Evolutionary conservation across 2,888 invertebrate species (phyloP), one percentile per base, ranked within the genome.

Genomic region (Protonemura montana): DNA sequence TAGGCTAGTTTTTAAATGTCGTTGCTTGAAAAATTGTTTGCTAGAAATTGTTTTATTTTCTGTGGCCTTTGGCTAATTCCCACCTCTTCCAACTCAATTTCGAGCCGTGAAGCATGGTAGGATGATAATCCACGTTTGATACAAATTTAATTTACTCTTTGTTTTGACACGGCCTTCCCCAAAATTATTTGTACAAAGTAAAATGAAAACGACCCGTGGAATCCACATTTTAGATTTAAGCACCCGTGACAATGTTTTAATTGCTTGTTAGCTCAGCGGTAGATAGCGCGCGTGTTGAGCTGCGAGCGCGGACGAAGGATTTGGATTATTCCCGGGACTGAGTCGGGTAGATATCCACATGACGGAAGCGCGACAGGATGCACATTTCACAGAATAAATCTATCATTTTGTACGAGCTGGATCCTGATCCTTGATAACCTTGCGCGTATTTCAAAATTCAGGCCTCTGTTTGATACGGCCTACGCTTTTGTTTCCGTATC

Each of bases 201-300:
- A 59, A 59, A 59, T 21, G 59, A 59, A 59, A 59, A 10, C 13
- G 1, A 1, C 59, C 59, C 59, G 13, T 59, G 21, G 59, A 59
- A 21, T 59, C 59, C 59, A 59, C 59, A 59, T 59, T 59, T 21
- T 10, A 59, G 59, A 59, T 59, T 59, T 59, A 59, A 59, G 59
- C 21, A 59, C 59, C 59, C 59, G 59, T 59, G 59, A 59, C 59
- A 59, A 59, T 59, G 59, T 59, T 59, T 59, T 59, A 59, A 59
- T 59, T 59, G 59, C 21, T 59, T 59, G 59, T 21, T 59, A 21
- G 59, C 21, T 59, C 59, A 59, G 59, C 1, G 59, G 59, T 59
- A 59, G 59, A 59, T 59, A 59, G 59, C 59, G 21, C 16, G 13
- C 1, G 2, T 3, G 21, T 3, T 21, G 59, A 59, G 16, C 59